Base-by-base conservation (phyloP, 2,888 invertebrate genomes). In the Creontiades dilutus region DNA sequence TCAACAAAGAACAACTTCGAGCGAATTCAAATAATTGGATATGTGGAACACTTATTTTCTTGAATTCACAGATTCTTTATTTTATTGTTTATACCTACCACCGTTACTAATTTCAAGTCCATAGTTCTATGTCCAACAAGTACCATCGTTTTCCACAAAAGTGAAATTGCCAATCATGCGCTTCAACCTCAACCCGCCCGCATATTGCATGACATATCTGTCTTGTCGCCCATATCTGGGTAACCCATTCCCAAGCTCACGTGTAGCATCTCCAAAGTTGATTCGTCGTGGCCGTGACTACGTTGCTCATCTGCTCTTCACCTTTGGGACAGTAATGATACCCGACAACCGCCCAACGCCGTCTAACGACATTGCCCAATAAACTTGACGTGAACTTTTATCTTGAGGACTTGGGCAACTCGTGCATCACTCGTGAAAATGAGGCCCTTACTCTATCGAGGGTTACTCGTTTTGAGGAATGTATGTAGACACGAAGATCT, bases 261-360 rank as follows among this genome's bases (percentile, higher is more conserved):
- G 52, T 52, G 5, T 52, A 37, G 37, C 37, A 37, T 37, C 37
- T 37, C 37, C 7, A 11, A 2, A 52, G 52, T 61, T 61, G 61
- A 61, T 61, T 61, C 61, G 61, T 61, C 61, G 61, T 61, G 19
- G 61, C 61, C 61, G 61, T 61, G 61, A 61, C 61, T 19, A 52
- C 11, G 16, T 19, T 61, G 61, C 61, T 61, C 61, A 61, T 61
- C 61, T n/a, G 61, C 61, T 61, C 61, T 19, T 61, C 61, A 61
- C 61, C 61, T 61, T 61, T 61, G 61, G 61, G 61, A 9, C 16
- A 61, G 19, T 61, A 61, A 61, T 61, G 61, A 61, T 61, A 61
- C 61, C 61, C 19, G 61, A 61, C 16, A 61, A 19, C 61, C 61
- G 11, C 61, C 61, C 61, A 61, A 61, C 61, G n/a, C n/a, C 9